Evolutionary conservation across 2,113 vertebrate species (phyloP), one percentile per base, ranked within the genome.

Genomic region (Sialia sialis): DNA sequence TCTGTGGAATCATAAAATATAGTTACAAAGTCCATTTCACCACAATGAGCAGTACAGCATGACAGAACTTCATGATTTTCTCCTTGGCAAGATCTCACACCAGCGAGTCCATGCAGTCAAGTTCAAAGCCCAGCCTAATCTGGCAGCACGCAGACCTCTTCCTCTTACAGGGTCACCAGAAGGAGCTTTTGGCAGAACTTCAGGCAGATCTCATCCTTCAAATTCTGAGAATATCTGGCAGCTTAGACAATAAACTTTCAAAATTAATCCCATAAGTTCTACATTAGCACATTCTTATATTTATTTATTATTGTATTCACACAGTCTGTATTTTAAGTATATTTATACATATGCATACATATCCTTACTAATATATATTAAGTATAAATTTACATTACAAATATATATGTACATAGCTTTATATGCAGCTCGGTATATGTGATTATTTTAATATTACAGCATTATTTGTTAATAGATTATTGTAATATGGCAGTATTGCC

Each of bases 61-160:
- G 36, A 76, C 25, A 60, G 41, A 89, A 68, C 22, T 39, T 80
- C 0, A 10, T n/a, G 39, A 19, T 67, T 83, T 55, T 55, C 69
- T 79, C 58, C 39, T 62, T 69, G 39, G 54, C 34, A 75, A 76
- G 62, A 27, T n/a, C 64, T 60, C 54, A 73, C 27, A 39, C 15
- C 2, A 4, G 13, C 0, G 0, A 78, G 48, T 1, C 0, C 13
- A 30, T 2, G 4, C 14, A 70, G 12, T 9, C 6, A 58, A 27
- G 32, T 69, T 73, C 54, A 59, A 92, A 92, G 54, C 39, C 27
- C 3, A 5, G 26, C 39, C n/a, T 36, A 58, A 68, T 39, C 16
- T 2, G 23, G 34, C 15, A 60, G 68, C 44, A 52, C 4, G 1
- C 8, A 38, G 19, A n/a, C 4, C 2, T 41, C 41, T 51, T 41